Percentiles rank a stretch among this genome's conserved stretches.
Evolutionary conservation across 2,888 invertebrate species (phyloP).

Genomic region (Drosophila limbata): DNA sequence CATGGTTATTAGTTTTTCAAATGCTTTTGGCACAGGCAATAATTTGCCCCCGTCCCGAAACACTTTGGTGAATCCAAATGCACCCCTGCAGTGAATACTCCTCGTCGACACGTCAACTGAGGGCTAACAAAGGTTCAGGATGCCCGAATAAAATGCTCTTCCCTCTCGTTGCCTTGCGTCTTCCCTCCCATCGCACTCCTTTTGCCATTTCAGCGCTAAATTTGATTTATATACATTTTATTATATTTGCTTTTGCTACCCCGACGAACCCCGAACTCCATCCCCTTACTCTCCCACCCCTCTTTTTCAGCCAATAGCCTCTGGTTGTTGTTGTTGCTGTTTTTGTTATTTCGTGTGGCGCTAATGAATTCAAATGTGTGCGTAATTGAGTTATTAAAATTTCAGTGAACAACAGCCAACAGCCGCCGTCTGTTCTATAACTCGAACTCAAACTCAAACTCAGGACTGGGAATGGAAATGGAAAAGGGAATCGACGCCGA

Average conservation of each 20-base stretch:
- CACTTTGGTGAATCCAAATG: slow-evolving; percentile 15
- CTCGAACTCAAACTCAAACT: slow-evolving; percentile 1
- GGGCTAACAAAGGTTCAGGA: slow-evolving; percentile 42
- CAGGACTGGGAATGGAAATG: background rate
- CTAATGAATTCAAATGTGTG: slow-evolving; percentile 84
- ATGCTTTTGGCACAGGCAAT: slow-evolving; percentile 65
- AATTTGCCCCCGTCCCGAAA: slow-evolving; percentile 46
- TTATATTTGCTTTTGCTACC: slow-evolving; percentile 71
- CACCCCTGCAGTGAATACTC: slow-evolving; percentile 49
- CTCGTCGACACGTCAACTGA: slow-evolving; percentile 38
- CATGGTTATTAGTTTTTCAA: slow-evolving; percentile 79
- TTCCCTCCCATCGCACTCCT: slow-evolving; percentile 44
- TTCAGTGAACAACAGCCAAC: slow-evolving; percentile 65
- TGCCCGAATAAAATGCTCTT: slow-evolving; percentile 3
- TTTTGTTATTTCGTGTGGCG: slow-evolving; percentile 58
- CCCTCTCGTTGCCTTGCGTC: slow-evolving; percentile 11
- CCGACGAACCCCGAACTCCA: slow-evolving; percentile 6
- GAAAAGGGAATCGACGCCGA: background rate
- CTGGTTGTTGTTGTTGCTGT: slow-evolving; percentile 34
- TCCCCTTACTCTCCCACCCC: background rate
- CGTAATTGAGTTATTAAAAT: slow-evolving; percentile 84
- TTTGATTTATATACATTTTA: slow-evolving; percentile 81
- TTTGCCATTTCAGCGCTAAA: slow-evolving; percentile 74
- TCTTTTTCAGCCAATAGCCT: slow-evolving; percentile 15
- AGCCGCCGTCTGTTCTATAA: slow-evolving; percentile 44